A percentile compares a stretch with the other conserved stretches of the same genome.
Conservation (phyloP, 2,797 vertebrate species). For the Taenioides sp. region DNA sequence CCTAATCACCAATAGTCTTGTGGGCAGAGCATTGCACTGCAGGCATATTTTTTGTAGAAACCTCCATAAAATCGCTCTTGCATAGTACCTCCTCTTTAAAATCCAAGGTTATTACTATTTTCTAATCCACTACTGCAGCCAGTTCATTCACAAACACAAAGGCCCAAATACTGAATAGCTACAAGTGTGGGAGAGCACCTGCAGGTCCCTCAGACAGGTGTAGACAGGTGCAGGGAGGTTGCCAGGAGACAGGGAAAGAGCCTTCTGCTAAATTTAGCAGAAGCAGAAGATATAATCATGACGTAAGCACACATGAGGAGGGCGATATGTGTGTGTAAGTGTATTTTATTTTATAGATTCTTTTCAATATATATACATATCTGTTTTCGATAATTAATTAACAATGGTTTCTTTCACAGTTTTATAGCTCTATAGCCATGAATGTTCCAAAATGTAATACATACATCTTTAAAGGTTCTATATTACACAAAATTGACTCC, state of each 20-base stretch:
- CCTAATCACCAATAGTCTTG: too few relatives aligned
- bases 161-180: neutral
- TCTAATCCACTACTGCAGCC: too few relatives aligned
- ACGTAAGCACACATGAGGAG: neutral
- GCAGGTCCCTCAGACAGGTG: conserved; percentile 46
- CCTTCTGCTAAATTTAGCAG: conserved; percentile 77
- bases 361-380: neutral
- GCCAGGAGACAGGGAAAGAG: conserved; percentile 74
- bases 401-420: neutral
- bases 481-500: too few relatives aligned
- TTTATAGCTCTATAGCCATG: neutral
- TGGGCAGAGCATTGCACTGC: too few relatives aligned
- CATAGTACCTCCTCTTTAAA: too few relatives aligned
- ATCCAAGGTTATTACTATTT: too few relatives aligned
- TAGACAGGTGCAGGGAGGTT: conserved; percentile 55
- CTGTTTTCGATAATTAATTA: neutral
- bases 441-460: too few relatives aligned
- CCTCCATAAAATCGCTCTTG: too few relatives aligned
- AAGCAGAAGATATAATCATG: neutral
- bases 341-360: neutral
- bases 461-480: too few relatives aligned
- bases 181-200: conserved; percentile 11
- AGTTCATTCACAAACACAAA: too few relatives aligned
- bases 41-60: too few relatives aligned
- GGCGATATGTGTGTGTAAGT: neutral